phyloP scores from a whole-genome alignment of 2,797 vertebrate species.

The Ctenochaetus hawaiiensis region DNA sequence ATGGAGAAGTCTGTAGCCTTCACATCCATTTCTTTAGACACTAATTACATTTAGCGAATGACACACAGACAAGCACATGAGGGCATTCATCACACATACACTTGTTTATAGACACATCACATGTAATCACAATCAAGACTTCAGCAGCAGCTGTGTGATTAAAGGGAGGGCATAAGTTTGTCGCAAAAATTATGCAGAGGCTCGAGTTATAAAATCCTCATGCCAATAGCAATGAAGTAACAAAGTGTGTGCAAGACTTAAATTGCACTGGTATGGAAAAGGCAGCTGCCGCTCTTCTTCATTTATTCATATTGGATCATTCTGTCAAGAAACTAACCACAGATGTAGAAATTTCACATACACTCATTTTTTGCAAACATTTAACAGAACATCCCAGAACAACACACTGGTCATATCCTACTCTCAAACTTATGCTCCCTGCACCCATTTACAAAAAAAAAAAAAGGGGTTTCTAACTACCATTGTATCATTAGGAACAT shows the following conservation, averaged over 20 bases:
- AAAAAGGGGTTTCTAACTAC: conserved; percentile 7
- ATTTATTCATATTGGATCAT: conserved; percentile 35
- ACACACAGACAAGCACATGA: conserved; percentile 9
- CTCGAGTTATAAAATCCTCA: conserved; percentile 38
- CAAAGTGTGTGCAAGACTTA: conserved; percentile 46
- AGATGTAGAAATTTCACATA: conserved; percentile 6
- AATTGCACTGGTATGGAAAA: conserved; percentile 59
- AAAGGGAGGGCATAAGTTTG: conserved; percentile 69
- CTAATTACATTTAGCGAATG: conserved; percentile 42
- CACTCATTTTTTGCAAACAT: conserved; percentile 35
- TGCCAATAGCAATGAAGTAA: conserved; percentile 37
- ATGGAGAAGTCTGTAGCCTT: conserved; percentile 62
- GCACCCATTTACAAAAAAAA: conserved; percentile 21
- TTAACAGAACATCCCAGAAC: conserved; percentile 38
- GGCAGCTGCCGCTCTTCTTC: conserved; percentile 53
- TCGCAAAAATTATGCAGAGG: conserved; percentile 32
- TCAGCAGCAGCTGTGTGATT: conserved; percentile 60
- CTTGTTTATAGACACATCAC: conserved; percentile 42
- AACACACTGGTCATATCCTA: conserved; percentile 27
- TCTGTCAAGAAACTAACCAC: conserved; percentile 19
- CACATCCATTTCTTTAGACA: conserved; percentile 57
- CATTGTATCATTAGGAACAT: conserved; percentile 26
- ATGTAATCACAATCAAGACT: conserved; percentile 40
- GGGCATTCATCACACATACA: conserved; percentile 40
- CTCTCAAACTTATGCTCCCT: conserved; percentile 30